These are phyloP conservation scores for Drosophila pullipes DNA, from an alignment of 2,888 invertebrate species.

Conservation along the genomic window DNA sequence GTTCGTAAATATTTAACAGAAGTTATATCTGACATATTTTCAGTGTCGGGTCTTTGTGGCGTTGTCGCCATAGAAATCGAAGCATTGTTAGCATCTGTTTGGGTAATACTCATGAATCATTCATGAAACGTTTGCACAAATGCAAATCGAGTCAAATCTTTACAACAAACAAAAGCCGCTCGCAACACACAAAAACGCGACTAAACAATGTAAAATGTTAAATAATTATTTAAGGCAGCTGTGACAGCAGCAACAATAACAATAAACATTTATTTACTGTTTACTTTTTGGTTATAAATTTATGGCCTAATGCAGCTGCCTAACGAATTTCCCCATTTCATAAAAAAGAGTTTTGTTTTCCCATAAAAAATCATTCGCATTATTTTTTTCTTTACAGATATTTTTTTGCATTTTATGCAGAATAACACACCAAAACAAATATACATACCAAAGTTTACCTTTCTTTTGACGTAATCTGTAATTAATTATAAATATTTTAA, in stretches of 20 bases:
- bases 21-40: conserved; percentile 24
- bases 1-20: neutral
- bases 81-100: conserved; percentile 71
- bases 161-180: conserved; percentile 68
- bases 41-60: conserved; percentile 25
- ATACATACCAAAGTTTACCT: neutral
- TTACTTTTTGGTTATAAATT: conserved; percentile 71
- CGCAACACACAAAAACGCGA: conserved; percentile 52
- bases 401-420: neutral
- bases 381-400: neutral
- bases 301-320: conserved; percentile 72
- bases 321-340: neutral
- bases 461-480: neutral
- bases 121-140: conserved; percentile 77
- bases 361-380: neutral
- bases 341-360: conserved; percentile 4
- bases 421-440: neutral
- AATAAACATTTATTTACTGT: conserved; percentile 73
- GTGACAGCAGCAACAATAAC: conserved; percentile 34
- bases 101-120: conserved; percentile 71
- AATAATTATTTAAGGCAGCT: conserved; percentile 72
- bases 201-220: conserved; percentile 80
- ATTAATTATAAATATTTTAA: neutral
- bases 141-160: conserved; percentile 77
- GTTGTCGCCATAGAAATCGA: conserved; percentile 41